A percentile compares a stretch with the other conserved stretches of the same genome.
Evolutionary conservation across 2,113 vertebrate genomes (phyloP).

Genomic region (Todiramphus chloris): DNA sequence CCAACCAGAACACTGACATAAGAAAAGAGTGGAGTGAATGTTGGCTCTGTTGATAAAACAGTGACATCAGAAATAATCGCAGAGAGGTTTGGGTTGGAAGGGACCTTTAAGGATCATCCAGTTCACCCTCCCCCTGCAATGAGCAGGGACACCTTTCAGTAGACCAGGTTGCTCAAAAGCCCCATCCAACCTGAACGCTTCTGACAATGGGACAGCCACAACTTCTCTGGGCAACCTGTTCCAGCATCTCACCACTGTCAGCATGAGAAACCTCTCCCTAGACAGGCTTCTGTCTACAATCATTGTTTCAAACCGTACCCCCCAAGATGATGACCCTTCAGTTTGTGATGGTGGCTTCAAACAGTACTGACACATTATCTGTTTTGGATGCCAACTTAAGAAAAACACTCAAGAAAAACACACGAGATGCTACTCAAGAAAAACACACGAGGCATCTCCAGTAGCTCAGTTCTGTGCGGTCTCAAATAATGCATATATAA

Average conservation of each 20-base stretch:
- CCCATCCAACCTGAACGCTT: neutral
- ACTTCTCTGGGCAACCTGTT: neutral
- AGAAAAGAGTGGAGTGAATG: neutral
- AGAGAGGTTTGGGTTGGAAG: neutral
- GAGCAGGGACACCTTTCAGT: too few relatives aligned
- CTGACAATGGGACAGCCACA: neutral
- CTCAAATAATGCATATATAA: neutral
- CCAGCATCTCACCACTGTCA: neutral
- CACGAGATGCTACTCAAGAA: neutral
- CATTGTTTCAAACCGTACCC: neutral
- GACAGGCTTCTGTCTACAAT: neutral
- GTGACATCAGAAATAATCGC: neutral
- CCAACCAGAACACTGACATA: neutral
- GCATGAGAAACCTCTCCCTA: neutral
- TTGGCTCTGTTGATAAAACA: neutral
- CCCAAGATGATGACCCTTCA: neutral
- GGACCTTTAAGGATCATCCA: neutral
- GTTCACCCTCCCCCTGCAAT: accelerated
- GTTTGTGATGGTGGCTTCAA: neutral
- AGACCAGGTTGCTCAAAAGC: neutral
- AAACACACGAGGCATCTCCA: neutral
- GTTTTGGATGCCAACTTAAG: neutral
- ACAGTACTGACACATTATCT: neutral
- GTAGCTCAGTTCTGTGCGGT: neutral
- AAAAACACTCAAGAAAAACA: accelerated